Conservation (phyloP, 2,113 vertebrate genomes). For the Platycercus adscitus region DNA sequence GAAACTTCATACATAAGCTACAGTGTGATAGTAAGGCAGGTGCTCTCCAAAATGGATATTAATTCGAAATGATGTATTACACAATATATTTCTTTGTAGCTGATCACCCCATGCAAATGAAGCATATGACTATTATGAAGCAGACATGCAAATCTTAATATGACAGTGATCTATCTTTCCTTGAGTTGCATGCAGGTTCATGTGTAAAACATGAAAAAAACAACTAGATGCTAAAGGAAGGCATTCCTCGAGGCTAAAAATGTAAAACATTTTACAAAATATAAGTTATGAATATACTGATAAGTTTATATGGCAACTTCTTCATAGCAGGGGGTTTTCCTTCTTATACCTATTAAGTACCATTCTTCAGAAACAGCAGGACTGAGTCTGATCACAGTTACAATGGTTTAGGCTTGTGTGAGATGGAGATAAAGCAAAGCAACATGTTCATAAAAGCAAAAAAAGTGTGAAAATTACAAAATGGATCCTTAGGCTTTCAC, state of each 20-base stretch:
- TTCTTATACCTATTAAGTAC: background rate
- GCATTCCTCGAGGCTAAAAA: background rate
- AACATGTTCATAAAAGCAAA: background rate
- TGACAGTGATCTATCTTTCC: constrained; percentile 38
- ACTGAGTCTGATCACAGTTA: background rate
- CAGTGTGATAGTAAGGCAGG: background rate
- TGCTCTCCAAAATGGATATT: background rate
- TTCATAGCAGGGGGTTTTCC: background rate
- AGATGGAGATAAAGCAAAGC: background rate
- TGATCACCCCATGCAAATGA: constrained; percentile 29
- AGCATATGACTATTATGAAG: constrained; percentile 42
- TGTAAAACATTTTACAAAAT: constrained; percentile 20
- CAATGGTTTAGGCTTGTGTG: background rate
- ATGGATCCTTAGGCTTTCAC: background rate
- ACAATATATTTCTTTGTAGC: constrained; percentile 7
- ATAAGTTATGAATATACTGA: background rate
- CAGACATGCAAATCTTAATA: constrained; percentile 33
- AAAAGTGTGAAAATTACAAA: background rate
- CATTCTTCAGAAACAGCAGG: background rate
- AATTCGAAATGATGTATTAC: background rate
- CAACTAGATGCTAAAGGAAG: background rate
- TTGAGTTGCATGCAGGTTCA: background rate
- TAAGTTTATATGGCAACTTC: background rate
- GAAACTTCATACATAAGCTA: background rate
- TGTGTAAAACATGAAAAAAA: background rate